A percentile compares a stretch with the other conserved stretches of the same genome.
phyloP scores from a whole-genome alignment of 2,888 invertebrate species.

The Scaptomyza flava region DNA sequence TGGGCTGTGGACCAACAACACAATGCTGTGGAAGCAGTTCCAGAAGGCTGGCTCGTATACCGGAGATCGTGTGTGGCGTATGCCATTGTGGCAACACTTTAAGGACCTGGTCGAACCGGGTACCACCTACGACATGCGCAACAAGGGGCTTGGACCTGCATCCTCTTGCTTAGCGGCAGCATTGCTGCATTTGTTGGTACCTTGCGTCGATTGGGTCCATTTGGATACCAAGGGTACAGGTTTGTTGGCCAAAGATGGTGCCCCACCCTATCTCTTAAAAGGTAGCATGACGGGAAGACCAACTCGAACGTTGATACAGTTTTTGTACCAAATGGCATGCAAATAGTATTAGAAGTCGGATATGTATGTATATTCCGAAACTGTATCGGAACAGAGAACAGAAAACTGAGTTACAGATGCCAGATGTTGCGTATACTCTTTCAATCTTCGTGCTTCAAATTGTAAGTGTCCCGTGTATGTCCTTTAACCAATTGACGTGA shows the following conservation, averaged over 20 bases:
- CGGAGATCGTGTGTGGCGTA: conserved; percentile 88
- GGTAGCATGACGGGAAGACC: conserved; percentile 88
- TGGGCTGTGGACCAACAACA: conserved; percentile 86
- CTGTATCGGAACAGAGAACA: no score
- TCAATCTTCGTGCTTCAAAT: no score
- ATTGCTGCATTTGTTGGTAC: conserved; percentile 88
- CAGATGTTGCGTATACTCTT: no score
- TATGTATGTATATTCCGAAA: neutral
- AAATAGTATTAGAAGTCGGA: conserved; percentile 9
- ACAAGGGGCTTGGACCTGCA: conserved; percentile 86
- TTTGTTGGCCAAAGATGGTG: conserved; percentile 86
- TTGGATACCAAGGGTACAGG: conserved; percentile 90
- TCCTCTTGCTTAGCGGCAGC: conserved; percentile 89
- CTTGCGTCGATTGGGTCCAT: conserved; percentile 88
- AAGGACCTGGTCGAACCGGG: conserved; percentile 70
- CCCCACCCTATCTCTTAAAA: conserved; percentile 87
- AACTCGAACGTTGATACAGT: conserved; percentile 86
- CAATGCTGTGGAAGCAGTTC: conserved; percentile 85
- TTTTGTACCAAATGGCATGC: conserved; percentile 84
- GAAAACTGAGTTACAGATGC: no score
- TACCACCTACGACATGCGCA: conserved; percentile 86
- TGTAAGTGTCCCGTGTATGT: no score
- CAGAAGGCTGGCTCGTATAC: conserved; percentile 86
- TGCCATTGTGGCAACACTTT: conserved; percentile 86
- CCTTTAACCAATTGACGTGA: no score